Evolutionary conservation across 2,888 invertebrate genomes (phyloP).

Genomic region (Steromphala cineraria): DNA sequence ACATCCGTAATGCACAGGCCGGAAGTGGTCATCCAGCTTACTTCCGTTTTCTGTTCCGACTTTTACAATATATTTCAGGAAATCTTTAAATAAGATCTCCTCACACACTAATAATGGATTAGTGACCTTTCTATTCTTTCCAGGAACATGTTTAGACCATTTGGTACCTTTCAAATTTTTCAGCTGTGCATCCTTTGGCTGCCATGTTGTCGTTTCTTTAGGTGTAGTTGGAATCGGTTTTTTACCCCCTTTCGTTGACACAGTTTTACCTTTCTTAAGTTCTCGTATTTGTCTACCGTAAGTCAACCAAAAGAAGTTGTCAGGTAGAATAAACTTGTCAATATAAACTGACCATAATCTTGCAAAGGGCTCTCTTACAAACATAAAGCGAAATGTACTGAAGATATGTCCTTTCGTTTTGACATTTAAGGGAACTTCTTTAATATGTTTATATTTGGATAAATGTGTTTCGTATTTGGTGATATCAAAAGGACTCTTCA

Average conservation of each 20-base stretch:
- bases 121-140: too few species aligned
- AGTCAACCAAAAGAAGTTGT: slow-evolving; percentile 40
- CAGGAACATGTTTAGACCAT: too few species aligned
- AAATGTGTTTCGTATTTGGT: slow-evolving; percentile 31
- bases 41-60: background rate
- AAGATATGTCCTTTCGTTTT: background rate
- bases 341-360: slow-evolving; percentile 49
- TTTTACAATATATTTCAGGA: slow-evolving; percentile 33
- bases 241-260: too few species aligned
- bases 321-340: slow-evolving; percentile 47
- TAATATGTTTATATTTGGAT: background rate
- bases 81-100: slow-evolving; percentile 41
- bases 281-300: slow-evolving; percentile 24
- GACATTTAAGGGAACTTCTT: background rate
- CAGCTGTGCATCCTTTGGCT: too few species aligned
- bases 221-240: too few species aligned
- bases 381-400: slow-evolving; percentile 41
- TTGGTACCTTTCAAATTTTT: too few species aligned
- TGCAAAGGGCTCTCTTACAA: slow-evolving; percentile 42
- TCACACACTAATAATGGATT: background rate
- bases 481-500: slow-evolving; percentile 24
- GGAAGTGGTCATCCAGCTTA: slow-evolving; percentile 41
- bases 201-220: too few species aligned
- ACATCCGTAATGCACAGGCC: slow-evolving; percentile 36
- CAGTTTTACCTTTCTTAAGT: too few species aligned